Base-by-base conservation (phyloP, 2,888 invertebrate genomes). In the Pollenia angustigena region DNA sequence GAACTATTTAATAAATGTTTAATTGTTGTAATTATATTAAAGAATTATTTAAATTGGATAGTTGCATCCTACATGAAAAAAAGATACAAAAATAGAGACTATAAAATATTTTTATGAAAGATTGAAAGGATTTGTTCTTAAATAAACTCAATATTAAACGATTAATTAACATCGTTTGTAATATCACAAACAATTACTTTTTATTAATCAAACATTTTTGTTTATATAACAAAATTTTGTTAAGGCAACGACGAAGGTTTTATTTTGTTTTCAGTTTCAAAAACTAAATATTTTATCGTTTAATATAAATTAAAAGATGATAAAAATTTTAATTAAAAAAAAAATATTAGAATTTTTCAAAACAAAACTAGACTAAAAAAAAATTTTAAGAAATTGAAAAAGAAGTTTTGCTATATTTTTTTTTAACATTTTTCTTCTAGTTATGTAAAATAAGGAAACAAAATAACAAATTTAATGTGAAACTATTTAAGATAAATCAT, bases 1-100 rank as follows among this genome's bases (percentile, higher is more conserved):
- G 79, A 69, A 48, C 64, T 79, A 62, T 84, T 81, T 48, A 85
- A 76, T 87, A 87, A 87, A 87, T 87, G 86, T 87, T 87, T 87
- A 76, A 84, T 62, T 75, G 85, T 87, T 87, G 75, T 85, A 76
- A 78, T 71, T 74, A 79, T 78, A 76, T 76, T 71, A 76, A 23
- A 32, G 1, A 40, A 69, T 58, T 16, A 52, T 50, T 69, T 14
- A 58, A 76, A 86, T 80, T 71, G 11, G 48, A 60, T 76, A 32
- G 69, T 66, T 64, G 52, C 48, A 60, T 52, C 32, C 52, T 71
- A 56, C 40, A 69, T 52, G 58, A 62, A 69, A 60, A 56, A 78
- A n/a, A 68, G 18, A 74, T 46, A 6, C 40, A 48, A 44, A 69
- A 75, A 48, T 18, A 16, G 3, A 71, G 18, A 10, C 12, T 44